These are phyloP conservation scores for Microdon myrmicae DNA, from an alignment of 2,888 invertebrate species.

Conservation along the genomic window DNA sequence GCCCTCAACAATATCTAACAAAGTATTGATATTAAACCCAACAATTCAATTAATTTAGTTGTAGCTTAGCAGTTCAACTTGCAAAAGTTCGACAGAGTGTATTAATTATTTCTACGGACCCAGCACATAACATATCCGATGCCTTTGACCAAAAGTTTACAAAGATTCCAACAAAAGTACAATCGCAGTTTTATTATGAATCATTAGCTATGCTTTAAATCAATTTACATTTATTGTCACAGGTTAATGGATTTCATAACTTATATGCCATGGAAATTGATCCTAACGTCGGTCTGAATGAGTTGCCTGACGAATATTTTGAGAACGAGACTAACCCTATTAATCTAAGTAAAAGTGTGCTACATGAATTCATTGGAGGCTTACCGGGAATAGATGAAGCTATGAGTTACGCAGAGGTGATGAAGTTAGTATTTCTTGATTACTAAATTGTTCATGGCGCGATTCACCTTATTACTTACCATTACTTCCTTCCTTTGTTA, in stretches of 20 bases:
- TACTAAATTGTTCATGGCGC: not conserved
- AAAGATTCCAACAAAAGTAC: constrained; percentile 74
- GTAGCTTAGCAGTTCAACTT: constrained; percentile 94
- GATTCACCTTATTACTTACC: constrained; percentile 53
- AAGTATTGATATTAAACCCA: not conserved
- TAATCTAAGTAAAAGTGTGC: constrained; percentile 82
- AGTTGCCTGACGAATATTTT: constrained; percentile 95
- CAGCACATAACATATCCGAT: constrained; percentile 99
- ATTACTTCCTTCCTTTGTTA: too few relatives aligned
- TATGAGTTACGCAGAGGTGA: constrained; percentile 99
- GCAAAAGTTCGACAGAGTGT: constrained; percentile 93
- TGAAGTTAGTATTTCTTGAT: constrained; percentile 73
- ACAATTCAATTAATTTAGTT: constrained; percentile 71
- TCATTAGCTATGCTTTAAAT: too few relatives aligned
- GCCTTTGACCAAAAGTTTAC: constrained; percentile 99
- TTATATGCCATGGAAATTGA: constrained; percentile 99
- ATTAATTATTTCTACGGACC: constrained; percentile 98
- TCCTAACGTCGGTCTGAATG: constrained; percentile 93
- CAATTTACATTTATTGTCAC: constrained; percentile 12
- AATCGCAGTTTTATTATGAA: too few relatives aligned
- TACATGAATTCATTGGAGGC: constrained; percentile 95
- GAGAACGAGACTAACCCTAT: constrained; percentile 85
- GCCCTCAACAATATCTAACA: constrained; percentile 1
- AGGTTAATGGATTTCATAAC: constrained; percentile 72
- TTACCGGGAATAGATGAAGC: constrained; percentile 99